Evolutionary conservation across 2,113 vertebrate genomes (phyloP).

Genomic region (Syngnathoides biaculeatus): DNA sequence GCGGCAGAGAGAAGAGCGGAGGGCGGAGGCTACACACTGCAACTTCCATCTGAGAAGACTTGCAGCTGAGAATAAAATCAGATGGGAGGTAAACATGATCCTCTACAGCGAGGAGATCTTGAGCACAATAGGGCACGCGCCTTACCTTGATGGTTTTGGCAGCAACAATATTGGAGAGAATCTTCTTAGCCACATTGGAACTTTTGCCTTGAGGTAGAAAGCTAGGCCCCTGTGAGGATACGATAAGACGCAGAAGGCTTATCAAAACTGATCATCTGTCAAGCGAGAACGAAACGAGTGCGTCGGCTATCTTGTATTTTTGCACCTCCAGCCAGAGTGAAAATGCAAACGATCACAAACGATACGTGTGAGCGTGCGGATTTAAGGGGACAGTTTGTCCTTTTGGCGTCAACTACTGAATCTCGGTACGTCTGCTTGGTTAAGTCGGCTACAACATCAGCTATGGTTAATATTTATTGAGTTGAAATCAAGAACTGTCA

Average conservation of each 20-base stretch:
- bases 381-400: conserved; percentile 8
- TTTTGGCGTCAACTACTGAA: conserved; percentile 7
- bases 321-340: not conserved
- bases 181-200: conserved; percentile 38
- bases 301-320: conserved; percentile 17
- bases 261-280: conserved; percentile 36
- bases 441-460: conserved; percentile 11
- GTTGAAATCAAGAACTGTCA: too few relatives aligned
- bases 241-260: conserved; percentile 42
- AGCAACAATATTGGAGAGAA: conserved; percentile 51
- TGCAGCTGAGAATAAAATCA: conserved; percentile 35
- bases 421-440: conserved; percentile 3
- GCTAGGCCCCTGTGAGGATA: conserved; percentile 68
- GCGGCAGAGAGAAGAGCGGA: conserved; percentile 27
- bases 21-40: conserved; percentile 26
- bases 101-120: conserved; percentile 4
- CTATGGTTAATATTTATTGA: not conserved
- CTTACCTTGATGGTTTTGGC: conserved; percentile 83
- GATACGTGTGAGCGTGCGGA: conserved; percentile 5
- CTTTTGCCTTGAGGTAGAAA: conserved; percentile 38
- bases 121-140: conserved; percentile 10
- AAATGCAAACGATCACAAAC: conserved; percentile 26
- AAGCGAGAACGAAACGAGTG: not conserved
- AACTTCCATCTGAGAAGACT: conserved; percentile 32
- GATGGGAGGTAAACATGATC: conserved; percentile 23